A percentile compares a stretch with the other conserved stretches of the same genome.
These are phyloP conservation scores for Hassar affinis DNA, from an alignment of 2,113 vertebrate species.

Conservation along the genomic window DNA sequence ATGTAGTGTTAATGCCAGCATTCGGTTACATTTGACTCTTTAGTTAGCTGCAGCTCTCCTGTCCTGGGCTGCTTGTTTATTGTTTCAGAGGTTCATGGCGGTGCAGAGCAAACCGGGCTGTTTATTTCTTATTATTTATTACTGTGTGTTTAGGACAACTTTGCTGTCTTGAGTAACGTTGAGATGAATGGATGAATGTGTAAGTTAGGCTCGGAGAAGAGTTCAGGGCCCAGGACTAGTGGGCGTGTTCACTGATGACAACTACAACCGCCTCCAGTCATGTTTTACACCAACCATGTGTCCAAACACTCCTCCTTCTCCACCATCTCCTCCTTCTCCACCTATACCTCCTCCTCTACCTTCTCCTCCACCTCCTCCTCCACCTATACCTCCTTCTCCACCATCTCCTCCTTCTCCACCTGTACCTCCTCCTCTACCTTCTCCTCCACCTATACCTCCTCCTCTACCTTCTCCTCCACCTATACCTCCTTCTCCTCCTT, in stretches of 20 bases:
- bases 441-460: too few relatives aligned
- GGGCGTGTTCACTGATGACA: conserved; percentile 41
- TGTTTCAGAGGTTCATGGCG: not conserved
- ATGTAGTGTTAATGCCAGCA: not conserved
- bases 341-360: too few relatives aligned
- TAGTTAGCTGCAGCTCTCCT: not conserved
- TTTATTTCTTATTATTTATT: not conserved
- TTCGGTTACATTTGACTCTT: not conserved
- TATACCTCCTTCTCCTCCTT: too few relatives aligned
- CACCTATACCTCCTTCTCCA: too few relatives aligned
- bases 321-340: not conserved
- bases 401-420: too few relatives aligned
- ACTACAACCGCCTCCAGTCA: not conserved
- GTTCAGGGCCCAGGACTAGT: conserved; percentile 42
- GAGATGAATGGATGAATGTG: not conserved
- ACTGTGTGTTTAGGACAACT: not conserved
- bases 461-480: too few relatives aligned
- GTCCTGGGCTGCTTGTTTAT: conserved; percentile 6
- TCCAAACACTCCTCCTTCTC: not conserved
- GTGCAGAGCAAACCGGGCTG: not conserved
- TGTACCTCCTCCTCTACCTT: too few relatives aligned
- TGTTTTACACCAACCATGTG: not conserved
- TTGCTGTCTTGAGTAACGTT: not conserved
- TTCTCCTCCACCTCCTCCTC: too few relatives aligned
- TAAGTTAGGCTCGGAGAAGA: not conserved